Conservation (phyloP, 1,140 invertebrate species). For the Dreissena polymorpha region DNA sequence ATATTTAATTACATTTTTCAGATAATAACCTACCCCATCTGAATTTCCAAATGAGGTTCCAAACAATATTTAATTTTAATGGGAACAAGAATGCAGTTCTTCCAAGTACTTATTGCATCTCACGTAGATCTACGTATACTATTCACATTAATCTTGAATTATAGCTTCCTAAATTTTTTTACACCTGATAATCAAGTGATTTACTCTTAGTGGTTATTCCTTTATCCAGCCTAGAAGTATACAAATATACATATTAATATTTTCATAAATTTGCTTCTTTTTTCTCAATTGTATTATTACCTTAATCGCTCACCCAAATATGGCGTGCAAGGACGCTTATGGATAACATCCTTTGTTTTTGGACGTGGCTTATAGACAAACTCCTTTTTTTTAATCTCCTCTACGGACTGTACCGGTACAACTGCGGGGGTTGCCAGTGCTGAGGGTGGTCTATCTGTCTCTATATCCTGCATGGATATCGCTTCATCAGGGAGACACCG, state of each 20-base stretch:
- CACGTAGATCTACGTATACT: too few species aligned
- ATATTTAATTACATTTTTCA: too few species aligned
- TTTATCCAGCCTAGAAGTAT: neutral
- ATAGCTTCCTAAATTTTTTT: too few species aligned
- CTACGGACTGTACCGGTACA: neutral
- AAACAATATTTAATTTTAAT: neutral
- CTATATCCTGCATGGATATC: too few species aligned
- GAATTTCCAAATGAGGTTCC: too few species aligned
- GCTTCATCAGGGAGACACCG: too few species aligned
- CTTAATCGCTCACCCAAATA: conserved; percentile 38
- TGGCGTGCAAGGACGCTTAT: conserved; percentile 28
- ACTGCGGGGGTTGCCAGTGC: neutral
- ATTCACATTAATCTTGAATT: too few species aligned
- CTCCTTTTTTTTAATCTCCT: conserved; percentile 15
- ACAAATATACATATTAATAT: neutral
- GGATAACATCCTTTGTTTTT: neutral
- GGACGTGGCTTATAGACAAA: conserved; percentile 22
- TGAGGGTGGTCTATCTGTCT: too few species aligned
- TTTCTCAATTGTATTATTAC: neutral
- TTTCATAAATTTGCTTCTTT: neutral
- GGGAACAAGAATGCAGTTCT: neutral
- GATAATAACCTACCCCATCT: too few species aligned
- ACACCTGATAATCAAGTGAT: neutral
- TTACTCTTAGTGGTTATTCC: neutral
- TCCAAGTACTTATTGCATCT: neutral